Conservation (phyloP, 2,888 invertebrate genomes). For the Drosophila mercatorum region DNA sequence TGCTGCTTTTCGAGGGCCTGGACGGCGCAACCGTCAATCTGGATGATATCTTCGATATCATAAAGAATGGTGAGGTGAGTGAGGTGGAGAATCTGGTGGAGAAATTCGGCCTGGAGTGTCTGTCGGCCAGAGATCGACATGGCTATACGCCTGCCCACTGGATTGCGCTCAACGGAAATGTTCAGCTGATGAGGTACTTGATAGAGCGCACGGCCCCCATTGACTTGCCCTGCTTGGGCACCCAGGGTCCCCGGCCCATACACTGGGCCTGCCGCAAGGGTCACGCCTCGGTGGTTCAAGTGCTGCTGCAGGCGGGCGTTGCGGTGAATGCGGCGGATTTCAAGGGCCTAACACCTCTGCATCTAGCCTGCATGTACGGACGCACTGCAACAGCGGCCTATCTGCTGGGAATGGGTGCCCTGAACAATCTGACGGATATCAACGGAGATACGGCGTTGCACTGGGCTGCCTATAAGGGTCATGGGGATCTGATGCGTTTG, state of each 20-base stretch:
- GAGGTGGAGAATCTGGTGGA: constrained; percentile 94
- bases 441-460: constrained; percentile 97
- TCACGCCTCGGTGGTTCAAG: constrained; percentile 94
- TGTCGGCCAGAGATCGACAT: constrained; percentile 94
- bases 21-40: constrained; percentile 81
- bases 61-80: constrained; percentile 92
- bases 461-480: constrained; percentile 97
- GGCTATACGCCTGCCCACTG: constrained; percentile 97
- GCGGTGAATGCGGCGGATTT: constrained; percentile 95
- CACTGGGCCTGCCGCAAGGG: constrained; percentile 98
- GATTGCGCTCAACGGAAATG: constrained; percentile 93
- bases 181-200: constrained; percentile 94
- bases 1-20: constrained; percentile 80
- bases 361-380: constrained; percentile 97
- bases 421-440: constrained; percentile 93
- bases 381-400: constrained; percentile 95
- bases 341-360: constrained; percentile 93
- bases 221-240: constrained; percentile 93
- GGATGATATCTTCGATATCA: constrained; percentile 93
- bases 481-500: constrained; percentile 93
- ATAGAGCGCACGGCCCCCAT: constrained; percentile 93
- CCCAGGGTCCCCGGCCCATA: constrained; percentile 92
- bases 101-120: constrained; percentile 90
- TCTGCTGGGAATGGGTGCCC: constrained; percentile 94
- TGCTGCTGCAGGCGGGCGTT: constrained; percentile 91